Base-by-base conservation (phyloP, 2,888 invertebrate species). In the Dugesia japonica region DNA sequence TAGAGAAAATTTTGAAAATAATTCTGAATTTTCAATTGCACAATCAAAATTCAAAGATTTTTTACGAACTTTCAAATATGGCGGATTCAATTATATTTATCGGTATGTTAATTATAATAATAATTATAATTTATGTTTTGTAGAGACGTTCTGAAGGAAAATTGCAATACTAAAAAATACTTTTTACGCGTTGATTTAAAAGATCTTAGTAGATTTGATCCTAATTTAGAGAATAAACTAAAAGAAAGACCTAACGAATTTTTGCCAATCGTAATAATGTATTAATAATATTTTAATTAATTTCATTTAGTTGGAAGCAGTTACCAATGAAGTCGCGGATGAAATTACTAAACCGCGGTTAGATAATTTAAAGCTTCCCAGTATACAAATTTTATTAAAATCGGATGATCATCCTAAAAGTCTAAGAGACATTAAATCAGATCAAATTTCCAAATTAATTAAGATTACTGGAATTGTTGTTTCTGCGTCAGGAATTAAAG, bases 391-490 rank as follows among this genome's bases (percentile, higher is more conserved):
- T 72, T 87, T 93, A 81, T 84, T 97, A 7, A 88, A 89, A 13
- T 94, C 93, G 0, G 90, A 90, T 85, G 90, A 91, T 0, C 89
- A 90, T 86, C 89, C 93, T 9, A 88, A 89, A 71, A 89, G 89
- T 80, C 87, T 97, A 42, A 87, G 97, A 80, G 90, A 91, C 81
- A 87, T 95, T 71, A 94, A 93, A 87, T 92, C 71, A 15, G n/a
- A 76, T 73, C 87, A 87, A 80, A 94, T 98, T 26, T 93, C 97
- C 0, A 89, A 90, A 73, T 86, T 99, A 79, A 90, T 97, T 0
- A 95, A 94, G 87, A 90, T 98, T 78, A 91, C 92, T 73, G 98
- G 98, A 0, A 95, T 99, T 79, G 89, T 97, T 26, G 90, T 97
- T 77, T 90, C 94, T 74, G 92, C 94, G 0, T 92, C 94, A 0